Base-by-base conservation (phyloP, 2,888 invertebrate species). In the Deilephila porcellus region DNA sequence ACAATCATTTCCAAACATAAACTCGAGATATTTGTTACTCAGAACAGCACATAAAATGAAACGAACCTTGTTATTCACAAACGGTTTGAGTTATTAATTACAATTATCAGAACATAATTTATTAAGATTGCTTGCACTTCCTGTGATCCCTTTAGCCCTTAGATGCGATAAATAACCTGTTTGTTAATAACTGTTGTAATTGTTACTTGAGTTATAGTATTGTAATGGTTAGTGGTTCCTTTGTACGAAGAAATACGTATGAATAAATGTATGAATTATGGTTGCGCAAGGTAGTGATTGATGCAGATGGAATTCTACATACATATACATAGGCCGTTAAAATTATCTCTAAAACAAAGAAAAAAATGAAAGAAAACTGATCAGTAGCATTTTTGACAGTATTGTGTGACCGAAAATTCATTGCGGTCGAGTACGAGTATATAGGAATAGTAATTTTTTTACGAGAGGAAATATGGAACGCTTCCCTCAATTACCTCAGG, bases 121-220 rank as follows among this genome's bases (percentile, higher is more conserved):
- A 67, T 67, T 67, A 67, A 52, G 67, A 67, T 67, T 67, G 67
- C 67, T 67, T 67, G 67, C 67, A 67, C 67, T 67, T 67, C 67
- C 67, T 67, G 67, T 52, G 45, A 67, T 67, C 67, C 29, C 52
- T 52, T 45, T 67, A 67, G 64, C 64, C 62, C 45, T 67, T 67
- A 52, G 45, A 67, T 67, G 25, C 67, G 67, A 67, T 67, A 67
- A 52, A 67, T 67, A 67, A 67, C 67, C 67, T 67, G 67, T 64
- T 37, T n/a, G 37, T 67, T 67, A 45, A 67, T 67, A 67, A 67
- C 67, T 67, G 25, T 67, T 67, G 67, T 67, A 67, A 67, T 67
- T 67, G 67, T 67, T 52, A 67, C 20, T 67, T 67, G 67, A 67
- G 52, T 67, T 67, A 67, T 67, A 20, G 67, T 67, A 67, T 67